Percentiles rank a stretch among this genome's conserved stretches.
These are phyloP conservation scores for Pseudomugil tenellus DNA, from an alignment of 2,797 vertebrate genomes.

Conservation along the genomic window DNA sequence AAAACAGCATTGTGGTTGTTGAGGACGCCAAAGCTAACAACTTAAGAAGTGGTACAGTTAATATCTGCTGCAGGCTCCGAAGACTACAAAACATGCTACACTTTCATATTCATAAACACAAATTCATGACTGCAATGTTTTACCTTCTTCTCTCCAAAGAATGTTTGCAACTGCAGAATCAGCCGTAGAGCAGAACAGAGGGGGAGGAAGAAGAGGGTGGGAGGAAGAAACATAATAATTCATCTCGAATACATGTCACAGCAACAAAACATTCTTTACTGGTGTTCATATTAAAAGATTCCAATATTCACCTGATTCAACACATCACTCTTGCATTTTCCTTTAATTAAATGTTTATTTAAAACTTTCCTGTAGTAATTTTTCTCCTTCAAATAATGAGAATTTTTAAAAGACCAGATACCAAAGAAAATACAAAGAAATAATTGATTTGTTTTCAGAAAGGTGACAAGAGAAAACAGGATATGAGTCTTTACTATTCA, in stretches of 20 bases:
- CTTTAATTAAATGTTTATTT: conserved; percentile 28
- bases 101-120: conserved; percentile 25
- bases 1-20: conserved; percentile 35
- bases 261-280: conserved; percentile 33
- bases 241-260: conserved; percentile 32
- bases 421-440: conserved; percentile 18
- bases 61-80: conserved; percentile 15
- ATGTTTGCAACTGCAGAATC: conserved; percentile 78
- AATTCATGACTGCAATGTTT: conserved; percentile 31
- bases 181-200: conserved; percentile 11
- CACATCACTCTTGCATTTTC: conserved; percentile 42
- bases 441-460: conserved; percentile 7
- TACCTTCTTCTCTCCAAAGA: conserved; percentile 82
- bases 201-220: conserved; percentile 2
- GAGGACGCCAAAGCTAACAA: conserved; percentile 23
- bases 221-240: conserved; percentile 25
- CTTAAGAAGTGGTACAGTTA: conserved; percentile 13
- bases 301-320: conserved; percentile 40
- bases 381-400: conserved; percentile 37
- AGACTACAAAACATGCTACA: conserved; percentile 20
- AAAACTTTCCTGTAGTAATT: conserved; percentile 19
- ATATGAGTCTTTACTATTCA: too few relatives aligned
- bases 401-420: conserved; percentile 31
- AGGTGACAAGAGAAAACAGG: too few relatives aligned
- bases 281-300: conserved; percentile 20